phyloP scores from a whole-genome alignment of 1,140 invertebrate species.

The Mylabris phalerata region DNA sequence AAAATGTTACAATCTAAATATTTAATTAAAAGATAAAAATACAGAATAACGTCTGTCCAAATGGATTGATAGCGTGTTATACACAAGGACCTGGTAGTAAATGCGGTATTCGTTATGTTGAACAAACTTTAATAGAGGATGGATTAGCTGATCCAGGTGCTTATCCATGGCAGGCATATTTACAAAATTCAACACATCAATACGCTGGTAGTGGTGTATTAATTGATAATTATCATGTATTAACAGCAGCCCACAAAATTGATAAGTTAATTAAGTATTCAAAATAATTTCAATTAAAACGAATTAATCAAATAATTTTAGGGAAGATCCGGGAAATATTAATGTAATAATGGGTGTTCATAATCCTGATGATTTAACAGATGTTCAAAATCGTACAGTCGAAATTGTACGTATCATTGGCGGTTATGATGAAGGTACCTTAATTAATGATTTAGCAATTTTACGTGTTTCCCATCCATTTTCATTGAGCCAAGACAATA shows the following conservation, averaged over 20 bases:
- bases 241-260: slow-evolving; percentile 40
- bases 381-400: slow-evolving; percentile 21
- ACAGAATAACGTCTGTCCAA: slow-evolving; percentile 18
- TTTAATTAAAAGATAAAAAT: neutral
- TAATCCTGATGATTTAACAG: slow-evolving; percentile 18
- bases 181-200: slow-evolving; percentile 28
- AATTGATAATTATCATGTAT: slow-evolving; percentile 31
- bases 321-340: slow-evolving; percentile 17
- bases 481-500: slow-evolving; percentile 44
- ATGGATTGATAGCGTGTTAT: slow-evolving; percentile 23
- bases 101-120: slow-evolving; percentile 27
- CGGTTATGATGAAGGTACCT: slow-evolving; percentile 46
- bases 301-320: slow-evolving; percentile 5
- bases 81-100: slow-evolving; percentile 12
- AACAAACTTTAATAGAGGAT: slow-evolving; percentile 14
- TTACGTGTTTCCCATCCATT: slow-evolving; percentile 49
- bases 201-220: slow-evolving; percentile 36
- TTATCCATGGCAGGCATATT: slow-evolving; percentile 38
- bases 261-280: slow-evolving; percentile 20
- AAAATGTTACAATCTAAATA: slow-evolving; percentile 2
- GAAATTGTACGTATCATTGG: slow-evolving; percentile 43
- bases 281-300: neutral
- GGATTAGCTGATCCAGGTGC: slow-evolving; percentile 26
- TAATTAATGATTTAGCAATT: slow-evolving; percentile 60
- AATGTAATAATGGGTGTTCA: slow-evolving; percentile 27